Evolutionary conservation across 1,140 invertebrate species (phyloP), one percentile per base, ranked within the genome.

Genomic region (Aethina tumida): DNA sequence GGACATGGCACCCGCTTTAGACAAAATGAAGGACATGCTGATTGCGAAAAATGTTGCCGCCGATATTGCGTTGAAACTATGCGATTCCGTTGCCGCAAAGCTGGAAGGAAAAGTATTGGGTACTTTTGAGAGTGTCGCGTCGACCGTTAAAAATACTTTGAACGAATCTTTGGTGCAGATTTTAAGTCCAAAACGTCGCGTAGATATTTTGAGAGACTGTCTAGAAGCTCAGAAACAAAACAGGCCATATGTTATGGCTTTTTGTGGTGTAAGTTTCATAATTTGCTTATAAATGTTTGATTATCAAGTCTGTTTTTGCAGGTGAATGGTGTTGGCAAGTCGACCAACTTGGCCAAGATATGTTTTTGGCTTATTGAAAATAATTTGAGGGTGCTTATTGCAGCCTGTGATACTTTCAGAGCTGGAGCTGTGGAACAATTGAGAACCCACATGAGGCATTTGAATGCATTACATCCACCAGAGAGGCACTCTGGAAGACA

Each of bases 351-450:
- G 21, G 96, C 97, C 2, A 99, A 99, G 77, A 97, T 99, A 37
- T 93, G 92, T 57, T 99, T 99, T 62, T 99, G 97, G 97, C 67
- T 99, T 31, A 93, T 98, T 48, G 95, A 99, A 68, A 99, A 99
- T 64, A 84, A 91, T 52, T 79, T 97, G 52, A 77, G 85, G 25
- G 96, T 99, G 9, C 63, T 99, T 49, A 97, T 99, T 42, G 96
- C 96, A 9, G 97, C 97, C 21, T 99, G 97, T 63, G 97, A 99
- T 68, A 99, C 97, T 25, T 99, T 99, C 69, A 75, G 97, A 51
- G 95, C 97, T 17, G 97, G 97, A 26, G 97, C 97, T 35, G 96
- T 99, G 2, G 97, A 99, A 65, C 97, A 99, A 63, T 67, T 99
- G 31, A 74, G 94, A 13, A 99, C 96, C 2, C 97, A 99, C 62